Percentiles rank a stretch among this genome's conserved stretches.
Evolutionary conservation across 2,888 invertebrate species (phyloP).

Genomic region (Brachycybe producta): DNA sequence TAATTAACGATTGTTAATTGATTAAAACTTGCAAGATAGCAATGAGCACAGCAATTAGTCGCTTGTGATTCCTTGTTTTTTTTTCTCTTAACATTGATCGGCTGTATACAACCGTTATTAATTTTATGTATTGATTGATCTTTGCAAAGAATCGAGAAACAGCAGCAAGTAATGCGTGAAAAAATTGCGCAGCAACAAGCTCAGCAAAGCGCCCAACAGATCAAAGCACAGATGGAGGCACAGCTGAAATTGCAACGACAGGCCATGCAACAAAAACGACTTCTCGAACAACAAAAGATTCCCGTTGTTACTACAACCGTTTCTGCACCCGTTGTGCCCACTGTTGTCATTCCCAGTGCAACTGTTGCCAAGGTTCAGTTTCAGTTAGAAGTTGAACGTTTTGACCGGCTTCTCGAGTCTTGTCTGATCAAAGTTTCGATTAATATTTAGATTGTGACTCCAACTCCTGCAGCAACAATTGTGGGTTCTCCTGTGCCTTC

Average conservation of each 20-base stretch:
- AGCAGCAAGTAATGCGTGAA: conserved; percentile 33
- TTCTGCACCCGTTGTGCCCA: conserved; percentile 15
- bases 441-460: no score
- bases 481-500: neutral
- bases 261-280: conserved; percentile 73
- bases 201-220: conserved; percentile 25
- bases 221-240: conserved; percentile 73
- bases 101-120: neutral
- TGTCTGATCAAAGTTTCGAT: no score
- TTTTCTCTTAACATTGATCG: neutral
- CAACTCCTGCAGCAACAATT: no score
- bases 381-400: no score
- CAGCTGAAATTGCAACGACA: conserved; percentile 75
- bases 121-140: no score
- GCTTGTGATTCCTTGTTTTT: neutral
- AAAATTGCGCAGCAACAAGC: conserved; percentile 27
- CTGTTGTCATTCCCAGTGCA: no score
- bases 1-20: no score
- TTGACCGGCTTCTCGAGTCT: no score
- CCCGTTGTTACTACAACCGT: conserved; percentile 25
- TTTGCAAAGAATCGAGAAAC: conserved; percentile 34
- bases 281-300: conserved; percentile 24
- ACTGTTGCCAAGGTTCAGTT: conserved; percentile 3
- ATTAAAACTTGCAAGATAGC: no score
- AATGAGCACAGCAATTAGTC: no score